Evolutionary conservation across 1,140 invertebrate genomes (phyloP).

Genomic region (Tetramorium alpestre): DNA sequence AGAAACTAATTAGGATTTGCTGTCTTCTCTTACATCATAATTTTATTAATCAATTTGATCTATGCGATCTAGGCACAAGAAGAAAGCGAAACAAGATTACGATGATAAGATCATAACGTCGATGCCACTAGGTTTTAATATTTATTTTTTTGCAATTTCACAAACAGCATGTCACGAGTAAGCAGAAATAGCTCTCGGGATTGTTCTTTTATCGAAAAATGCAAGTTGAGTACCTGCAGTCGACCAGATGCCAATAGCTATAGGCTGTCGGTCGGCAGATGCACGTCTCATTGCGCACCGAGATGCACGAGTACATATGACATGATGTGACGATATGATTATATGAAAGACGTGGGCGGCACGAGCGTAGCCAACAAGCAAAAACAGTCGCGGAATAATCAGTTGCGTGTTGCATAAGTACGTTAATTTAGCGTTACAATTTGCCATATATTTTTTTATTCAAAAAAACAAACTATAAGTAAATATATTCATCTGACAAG

Average conservation of each 20-base stretch:
- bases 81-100: background rate
- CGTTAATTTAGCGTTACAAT: conserved; percentile 11
- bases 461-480: background rate
- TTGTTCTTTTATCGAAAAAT: conserved; percentile 37
- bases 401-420: conserved; percentile 7
- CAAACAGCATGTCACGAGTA: conserved; percentile 33
- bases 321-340: conserved; percentile 6
- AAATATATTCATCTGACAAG: background rate
- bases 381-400: background rate
- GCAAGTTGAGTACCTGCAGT: conserved; percentile 41
- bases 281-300: conserved; percentile 44
- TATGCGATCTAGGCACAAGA: background rate
- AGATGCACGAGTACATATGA: conserved; percentile 11
- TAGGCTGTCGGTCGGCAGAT: conserved; percentile 42
- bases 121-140: conserved; percentile 14
- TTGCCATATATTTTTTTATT: conserved; percentile 8
- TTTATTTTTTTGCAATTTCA: conserved; percentile 44
- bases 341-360: background rate
- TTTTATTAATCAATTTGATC: background rate
- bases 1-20: background rate
- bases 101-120: background rate
- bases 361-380: background rate
- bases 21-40: background rate
- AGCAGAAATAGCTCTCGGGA: conserved; percentile 6
- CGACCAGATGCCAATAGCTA: conserved; percentile 54